These are phyloP conservation scores for Chaetodon auriga DNA, from an alignment of 2,113 vertebrate species.

Conservation along the genomic window DNA sequence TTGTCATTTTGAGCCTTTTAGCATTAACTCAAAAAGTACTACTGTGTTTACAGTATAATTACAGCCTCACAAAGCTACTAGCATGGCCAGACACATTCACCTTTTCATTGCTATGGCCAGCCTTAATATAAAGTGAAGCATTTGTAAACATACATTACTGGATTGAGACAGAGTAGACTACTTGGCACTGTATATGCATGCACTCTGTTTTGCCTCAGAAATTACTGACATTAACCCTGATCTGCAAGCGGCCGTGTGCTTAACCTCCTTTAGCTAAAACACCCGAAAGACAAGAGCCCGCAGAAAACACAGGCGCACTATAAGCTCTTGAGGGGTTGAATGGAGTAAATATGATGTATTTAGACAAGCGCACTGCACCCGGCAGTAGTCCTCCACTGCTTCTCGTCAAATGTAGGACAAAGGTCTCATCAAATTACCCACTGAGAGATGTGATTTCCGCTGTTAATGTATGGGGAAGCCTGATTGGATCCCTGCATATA, in stretches of 20 bases:
- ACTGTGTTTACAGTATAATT: background rate
- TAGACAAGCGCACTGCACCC: conserved; percentile 57
- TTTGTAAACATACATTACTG: background rate
- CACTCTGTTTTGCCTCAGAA: conserved; percentile 30
- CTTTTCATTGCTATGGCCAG: background rate
- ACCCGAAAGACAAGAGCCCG: conserved; percentile 45
- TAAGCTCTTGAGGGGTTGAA: conserved; percentile 54
- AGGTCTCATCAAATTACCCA: conserved; percentile 52
- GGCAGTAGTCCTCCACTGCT: conserved; percentile 29
- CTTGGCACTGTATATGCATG: conserved; percentile 15
- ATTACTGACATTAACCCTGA: conserved; percentile 58
- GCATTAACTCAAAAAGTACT: background rate
- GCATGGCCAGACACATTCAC: background rate
- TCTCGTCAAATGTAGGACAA: conserved; percentile 45
- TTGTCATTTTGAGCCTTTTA: background rate
- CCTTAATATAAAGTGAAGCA: conserved; percentile 1
- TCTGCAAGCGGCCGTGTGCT: conserved; percentile 16
- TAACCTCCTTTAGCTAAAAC: conserved; percentile 57
- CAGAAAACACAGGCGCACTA: conserved; percentile 24
- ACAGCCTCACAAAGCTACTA: background rate
- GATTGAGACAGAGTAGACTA: background rate
- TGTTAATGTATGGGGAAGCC: conserved; percentile 16
- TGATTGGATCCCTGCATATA: conserved; percentile 22
- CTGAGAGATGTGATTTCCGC: conserved; percentile 24
- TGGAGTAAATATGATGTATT: conserved; percentile 71